These are phyloP conservation scores for Peromyscus maniculatus DNA, from an alignment of 2,113 vertebrate species.

Conservation along the genomic window DNA sequence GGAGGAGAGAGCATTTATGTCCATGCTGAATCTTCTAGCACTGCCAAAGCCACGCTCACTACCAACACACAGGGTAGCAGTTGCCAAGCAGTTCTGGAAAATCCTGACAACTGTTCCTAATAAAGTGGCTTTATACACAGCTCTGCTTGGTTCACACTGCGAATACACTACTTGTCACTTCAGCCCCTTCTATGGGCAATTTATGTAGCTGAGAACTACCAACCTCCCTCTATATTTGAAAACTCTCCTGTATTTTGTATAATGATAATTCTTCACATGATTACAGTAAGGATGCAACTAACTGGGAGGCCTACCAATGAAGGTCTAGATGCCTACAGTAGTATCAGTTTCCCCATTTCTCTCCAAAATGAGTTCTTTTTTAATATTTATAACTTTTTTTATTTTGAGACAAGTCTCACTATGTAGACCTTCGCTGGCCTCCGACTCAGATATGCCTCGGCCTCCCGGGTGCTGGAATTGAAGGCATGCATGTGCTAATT, in stretches of 20 bases:
- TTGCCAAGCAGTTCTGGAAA: constrained; percentile 75
- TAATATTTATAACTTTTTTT: not conserved
- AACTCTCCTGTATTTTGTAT: constrained; percentile 25
- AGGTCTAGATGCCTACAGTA: constrained; percentile 36
- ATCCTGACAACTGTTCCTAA: constrained; percentile 73
- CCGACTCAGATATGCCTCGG: not conserved
- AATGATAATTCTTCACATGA: not conserved
- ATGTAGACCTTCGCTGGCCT: not conserved
- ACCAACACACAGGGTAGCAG: constrained; percentile 59
- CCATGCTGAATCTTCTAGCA: constrained; percentile 72
- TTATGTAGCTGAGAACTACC: constrained; percentile 52
- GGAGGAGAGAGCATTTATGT: constrained; percentile 55
- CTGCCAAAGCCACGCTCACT: constrained; percentile 69
- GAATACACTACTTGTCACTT: constrained; percentile 52
- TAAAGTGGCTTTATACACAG: constrained; percentile 33
- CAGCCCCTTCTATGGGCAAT: not conserved
- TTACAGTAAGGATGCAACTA: not conserved
- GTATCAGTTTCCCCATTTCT: constrained; percentile 20
- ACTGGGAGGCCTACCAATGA: not conserved
- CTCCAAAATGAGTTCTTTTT: not conserved
- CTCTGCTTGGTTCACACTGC: constrained; percentile 16
- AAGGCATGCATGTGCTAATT: not conserved
- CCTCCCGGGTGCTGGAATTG: not conserved
- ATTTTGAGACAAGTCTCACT: not conserved
- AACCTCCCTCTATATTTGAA: constrained; percentile 29